phyloP scores from a whole-genome alignment of 2,888 invertebrate genomes.

The Erebia ligea region DNA sequence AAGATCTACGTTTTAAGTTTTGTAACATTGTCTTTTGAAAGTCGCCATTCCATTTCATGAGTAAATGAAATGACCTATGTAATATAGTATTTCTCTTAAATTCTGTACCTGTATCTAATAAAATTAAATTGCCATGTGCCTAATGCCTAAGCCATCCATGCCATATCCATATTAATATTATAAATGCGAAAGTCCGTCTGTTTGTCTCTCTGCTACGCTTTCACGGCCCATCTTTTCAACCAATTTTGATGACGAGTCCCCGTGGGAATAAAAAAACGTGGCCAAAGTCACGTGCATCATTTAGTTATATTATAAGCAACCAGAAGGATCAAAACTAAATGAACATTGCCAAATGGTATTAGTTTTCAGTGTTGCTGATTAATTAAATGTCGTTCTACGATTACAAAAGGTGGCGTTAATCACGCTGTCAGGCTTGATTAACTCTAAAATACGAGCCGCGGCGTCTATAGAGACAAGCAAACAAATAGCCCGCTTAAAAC shows the following conservation, averaged over 20 bases:
- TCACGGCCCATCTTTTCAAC: no score
- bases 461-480: constrained; percentile 29
- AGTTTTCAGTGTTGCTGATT: constrained; percentile 10
- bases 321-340: constrained; percentile 12
- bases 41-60: constrained; percentile 7
- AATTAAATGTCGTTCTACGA: constrained; percentile 28
- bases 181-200: no score
- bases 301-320: neutral
- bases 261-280: no score
- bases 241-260: no score
- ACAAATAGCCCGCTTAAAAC: constrained; percentile 29
- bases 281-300: no score
- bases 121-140: no score
- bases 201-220: no score
- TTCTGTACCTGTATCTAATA: no score
- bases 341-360: constrained; percentile 15
- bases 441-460: constrained; percentile 33
- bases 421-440: constrained; percentile 36
- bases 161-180: no score
- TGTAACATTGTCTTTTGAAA: constrained; percentile 16
- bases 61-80: neutral
- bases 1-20: constrained; percentile 21
- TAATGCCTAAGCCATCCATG: no score
- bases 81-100: neutral
- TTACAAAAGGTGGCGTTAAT: constrained; percentile 36